These are phyloP conservation scores for Atopsyche davidsoni DNA, from an alignment of 1,140 invertebrate species.

Conservation along the genomic window DNA sequence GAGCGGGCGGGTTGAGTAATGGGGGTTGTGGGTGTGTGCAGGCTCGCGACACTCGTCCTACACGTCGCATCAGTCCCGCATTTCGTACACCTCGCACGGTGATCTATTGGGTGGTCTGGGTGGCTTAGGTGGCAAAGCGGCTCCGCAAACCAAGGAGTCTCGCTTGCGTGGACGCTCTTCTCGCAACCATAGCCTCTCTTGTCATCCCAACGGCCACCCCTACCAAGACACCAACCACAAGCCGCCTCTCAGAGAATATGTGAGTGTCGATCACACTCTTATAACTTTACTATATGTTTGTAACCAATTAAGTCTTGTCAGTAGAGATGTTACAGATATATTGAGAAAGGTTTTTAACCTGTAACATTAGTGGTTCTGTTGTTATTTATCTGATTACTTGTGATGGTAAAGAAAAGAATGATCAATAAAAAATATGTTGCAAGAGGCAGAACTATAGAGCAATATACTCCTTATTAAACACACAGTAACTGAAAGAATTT, in stretches of 20 bases:
- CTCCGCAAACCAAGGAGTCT: slow-evolving; percentile 75
- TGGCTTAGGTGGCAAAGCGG: slow-evolving; percentile 43
- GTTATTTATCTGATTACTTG: too few relatives aligned
- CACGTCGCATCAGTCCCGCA: slow-evolving; percentile 84
- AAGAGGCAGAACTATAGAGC: too few relatives aligned
- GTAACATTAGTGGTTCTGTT: too few relatives aligned
- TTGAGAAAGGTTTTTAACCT: too few relatives aligned
- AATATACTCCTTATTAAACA: too few relatives aligned
- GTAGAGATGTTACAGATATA: too few relatives aligned
- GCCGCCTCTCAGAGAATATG: slow-evolving; percentile 63
- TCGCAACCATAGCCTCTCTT: slow-evolving; percentile 58
- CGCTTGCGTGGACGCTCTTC: slow-evolving; percentile 69
- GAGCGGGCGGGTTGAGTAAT: neutral
- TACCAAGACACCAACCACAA: slow-evolving; percentile 60
- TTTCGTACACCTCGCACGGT: slow-evolving; percentile 90
- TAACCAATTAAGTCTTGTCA: too few relatives aligned
- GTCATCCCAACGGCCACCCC: slow-evolving; percentile 42
- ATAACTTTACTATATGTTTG: too few relatives aligned
- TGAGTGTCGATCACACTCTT: slow-evolving; percentile 52
- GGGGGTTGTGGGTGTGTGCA: slow-evolving; percentile 32
- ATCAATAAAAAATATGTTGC: too few relatives aligned
- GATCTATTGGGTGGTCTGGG: slow-evolving; percentile 73
- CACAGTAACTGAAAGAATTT: too few relatives aligned
- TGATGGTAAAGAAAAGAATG: too few relatives aligned
- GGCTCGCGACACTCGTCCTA: slow-evolving; percentile 88